Percentiles rank a stretch among this genome's conserved stretches.
Conservation (phyloP, 2,113 vertebrate species). For the Etheostoma cragini region DNA sequence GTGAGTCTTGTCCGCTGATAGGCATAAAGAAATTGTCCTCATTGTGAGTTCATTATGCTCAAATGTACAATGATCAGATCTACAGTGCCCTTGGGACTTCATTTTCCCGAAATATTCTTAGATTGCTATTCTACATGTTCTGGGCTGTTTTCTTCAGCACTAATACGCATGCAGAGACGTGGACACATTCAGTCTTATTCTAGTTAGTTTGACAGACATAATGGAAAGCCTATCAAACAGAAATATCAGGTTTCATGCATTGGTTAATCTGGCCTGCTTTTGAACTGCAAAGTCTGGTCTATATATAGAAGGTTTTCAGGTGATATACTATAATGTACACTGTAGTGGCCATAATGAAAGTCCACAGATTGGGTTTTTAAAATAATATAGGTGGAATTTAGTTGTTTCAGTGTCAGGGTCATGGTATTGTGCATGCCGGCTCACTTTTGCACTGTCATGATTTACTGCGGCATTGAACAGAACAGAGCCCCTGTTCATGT, state of each 20-base stretch:
- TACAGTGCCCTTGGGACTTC: not conserved
- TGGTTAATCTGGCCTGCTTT: not conserved
- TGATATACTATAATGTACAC: not conserved
- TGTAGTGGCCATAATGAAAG: not conserved
- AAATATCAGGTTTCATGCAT: not conserved
- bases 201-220: too few species aligned
- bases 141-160: not conserved
- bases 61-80: not conserved
- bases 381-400: not conserved
- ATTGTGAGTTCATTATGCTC: not conserved
- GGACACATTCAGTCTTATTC: not conserved
- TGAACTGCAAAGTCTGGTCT: slow-evolving; percentile 10
- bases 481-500: not conserved
- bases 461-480: not conserved
- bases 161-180: not conserved
- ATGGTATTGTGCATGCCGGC: not conserved
- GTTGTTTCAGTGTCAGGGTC: not conserved
- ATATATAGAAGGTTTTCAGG: not conserved
- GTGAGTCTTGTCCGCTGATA: slow-evolving; percentile 11
- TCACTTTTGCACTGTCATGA: not conserved
- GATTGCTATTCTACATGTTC: not conserved
- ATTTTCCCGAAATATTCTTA: not conserved
- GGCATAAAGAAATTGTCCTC: not conserved
- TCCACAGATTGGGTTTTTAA: slow-evolving; percentile 10
- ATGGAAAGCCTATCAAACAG: not conserved